Evolutionary conservation across 2,797 vertebrate species (phyloP), one percentile per base, ranked within the genome.

Genomic region (Clarias fuscus): DNA sequence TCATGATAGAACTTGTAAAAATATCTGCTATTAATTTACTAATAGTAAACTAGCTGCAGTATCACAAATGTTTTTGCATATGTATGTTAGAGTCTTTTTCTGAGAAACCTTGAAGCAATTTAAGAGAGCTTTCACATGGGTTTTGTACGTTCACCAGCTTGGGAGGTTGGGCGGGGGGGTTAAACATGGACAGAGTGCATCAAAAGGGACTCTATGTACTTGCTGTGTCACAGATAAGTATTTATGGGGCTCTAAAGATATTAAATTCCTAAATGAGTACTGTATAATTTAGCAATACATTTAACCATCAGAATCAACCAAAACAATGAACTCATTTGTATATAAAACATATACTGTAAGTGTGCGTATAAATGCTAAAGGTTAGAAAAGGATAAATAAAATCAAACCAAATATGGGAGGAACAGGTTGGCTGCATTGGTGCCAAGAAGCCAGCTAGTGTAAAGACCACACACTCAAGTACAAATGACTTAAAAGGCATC

Each of bases 391-490:
- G 70, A 85, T 82, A 83, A 87, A 78, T 68, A 40, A 75, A 43
- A 75, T 72, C 76, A 37, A 84, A 58, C 86, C 89, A 85, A 88
- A 85, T 84, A 86, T 89, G 83, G 83, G 61, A 20, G 80, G 61
- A 84, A 87, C 37, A 85, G 86, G 79, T 72, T 64, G 27, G n/a
- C 33, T 78, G 56, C 7, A 7, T 40, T 82, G 24, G 64, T 70
- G 76, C 84, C 84, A 86, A 82, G 80, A 75, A 80, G 64, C 83
- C 86, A 88, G 85, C 68, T 27, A 53, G 79, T 83, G 80, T 86
- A 84, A 88, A 88, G 87, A 87, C 85, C 85, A 88, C 86, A 88
- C 87, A 90, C 75, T 56, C 5, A 0, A 27, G 64, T 65, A 24
- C 76, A 72, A 64, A 79, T 80, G 65, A 82, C 79, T 85, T 83